Evolutionary conservation across 2,113 vertebrate genomes (phyloP), one percentile per base, ranked within the genome.

Genomic region (Atherinomorus stipes): DNA sequence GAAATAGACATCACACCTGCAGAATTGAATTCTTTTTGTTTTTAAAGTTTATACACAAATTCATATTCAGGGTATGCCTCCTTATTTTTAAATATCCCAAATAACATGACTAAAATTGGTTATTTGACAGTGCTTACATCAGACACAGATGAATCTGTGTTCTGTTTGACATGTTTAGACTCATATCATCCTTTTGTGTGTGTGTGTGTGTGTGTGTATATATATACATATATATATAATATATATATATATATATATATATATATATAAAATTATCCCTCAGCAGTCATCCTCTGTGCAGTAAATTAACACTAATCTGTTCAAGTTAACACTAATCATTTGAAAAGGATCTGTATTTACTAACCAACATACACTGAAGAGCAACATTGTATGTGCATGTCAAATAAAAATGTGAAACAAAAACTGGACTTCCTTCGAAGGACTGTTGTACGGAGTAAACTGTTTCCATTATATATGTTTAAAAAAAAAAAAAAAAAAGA

Each of bases 1-100:
- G 78, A 89, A 88, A 88, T 22, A 83, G 85, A 89, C 82, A 83
- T 93, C 78, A 87, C 80, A 85, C 79, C 76, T 57, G 53, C 63
- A 72, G 78, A 74, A 74, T 84, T 89, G 66, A 87, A 88, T 54
- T 83, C 44, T 37, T 76, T 66, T 44, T 59, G 23, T 67, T 75
- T 64, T 40, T 7, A 65, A 47, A 26, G 21, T n/a, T 80, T 11
- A 44, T 61, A 74, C 49, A 60, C 26, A 64, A 64, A 45, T 64
- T 45, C 12, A 26, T 34, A 57, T 22, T 23, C 34, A 53, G 18
- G 18, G 25, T 54, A 59, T 52, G 23, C 28, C 38, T 69, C n/a
- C 12, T 42, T 59, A 54, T 67, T 22, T 15, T 40, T 53, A 67
- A 60, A 81, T 57, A n/a, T 56, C 51, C 49, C 7, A 49, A 31